A percentile compares a stretch with the other conserved stretches of the same genome.
phyloP scores from a whole-genome alignment of 1,140 invertebrate species.

The Drosophila guanche region DNA sequence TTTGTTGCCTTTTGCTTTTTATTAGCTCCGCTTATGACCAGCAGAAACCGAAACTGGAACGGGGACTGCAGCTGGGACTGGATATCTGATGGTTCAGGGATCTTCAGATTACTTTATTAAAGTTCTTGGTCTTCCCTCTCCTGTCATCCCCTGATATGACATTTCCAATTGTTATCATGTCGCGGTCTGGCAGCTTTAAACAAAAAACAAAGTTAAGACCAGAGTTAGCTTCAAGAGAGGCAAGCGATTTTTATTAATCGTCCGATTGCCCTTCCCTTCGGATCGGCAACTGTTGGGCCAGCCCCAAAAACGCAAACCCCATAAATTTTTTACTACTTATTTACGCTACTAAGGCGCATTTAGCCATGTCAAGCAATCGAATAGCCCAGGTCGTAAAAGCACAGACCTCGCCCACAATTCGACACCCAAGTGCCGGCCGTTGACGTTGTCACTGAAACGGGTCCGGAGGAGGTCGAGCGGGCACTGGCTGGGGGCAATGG shows the following conservation, averaged over 20 bases:
- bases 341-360: conserved; percentile 80
- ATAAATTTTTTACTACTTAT: conserved; percentile 82
- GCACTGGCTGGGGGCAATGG: no score
- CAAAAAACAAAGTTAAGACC: background rate
- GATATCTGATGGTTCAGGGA: conserved; percentile 13
- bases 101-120: conserved; percentile 63
- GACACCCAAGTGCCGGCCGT: conserved; percentile 10
- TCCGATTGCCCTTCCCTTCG: conserved; percentile 43
- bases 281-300: conserved; percentile 67
- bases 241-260: conserved; percentile 71
- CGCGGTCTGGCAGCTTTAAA: conserved; percentile 42
- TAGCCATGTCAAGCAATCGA: conserved; percentile 80
- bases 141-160: conserved; percentile 25
- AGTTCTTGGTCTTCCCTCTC: conserved; percentile 25
- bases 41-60: no score
- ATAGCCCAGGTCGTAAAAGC: conserved; percentile 74
- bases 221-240: conserved; percentile 23
- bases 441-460: conserved; percentile 1
- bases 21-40: conserved; percentile 68
- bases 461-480: no score
- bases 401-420: conserved; percentile 28
- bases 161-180: conserved; percentile 74
- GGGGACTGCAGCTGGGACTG: conserved; percentile 1
- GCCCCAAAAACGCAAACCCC: conserved; percentile 63
- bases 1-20: conserved; percentile 67